Conservation (phyloP, 2,797 vertebrate species). For the Triplophysa yarkandensis region DNA sequence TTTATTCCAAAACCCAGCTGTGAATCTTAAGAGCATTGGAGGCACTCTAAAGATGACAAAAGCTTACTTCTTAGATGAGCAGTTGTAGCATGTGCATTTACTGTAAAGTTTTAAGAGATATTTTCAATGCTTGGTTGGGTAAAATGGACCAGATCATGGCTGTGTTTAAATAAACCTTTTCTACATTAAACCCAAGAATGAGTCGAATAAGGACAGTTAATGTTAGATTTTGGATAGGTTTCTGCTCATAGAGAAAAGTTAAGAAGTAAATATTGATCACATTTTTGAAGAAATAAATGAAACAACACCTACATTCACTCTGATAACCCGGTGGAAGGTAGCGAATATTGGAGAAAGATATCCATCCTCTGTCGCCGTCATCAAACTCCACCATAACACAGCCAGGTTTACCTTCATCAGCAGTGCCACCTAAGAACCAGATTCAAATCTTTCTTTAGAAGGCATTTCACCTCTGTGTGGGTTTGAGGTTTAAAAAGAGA, state of each 20-base stretch:
- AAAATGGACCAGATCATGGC: too few relatives aligned
- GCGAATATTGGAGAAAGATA: conserved; percentile 90
- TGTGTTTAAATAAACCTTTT: too few relatives aligned
- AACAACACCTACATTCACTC: conserved; percentile 85
- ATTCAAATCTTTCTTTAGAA: background rate
- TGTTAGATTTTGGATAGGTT: background rate
- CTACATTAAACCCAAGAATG: too few relatives aligned
- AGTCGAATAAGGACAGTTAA: too few relatives aligned
- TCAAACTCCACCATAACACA: conserved; percentile 94
- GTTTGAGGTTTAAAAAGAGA: background rate
- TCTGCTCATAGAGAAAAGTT: too few relatives aligned
- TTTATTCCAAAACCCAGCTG: background rate
- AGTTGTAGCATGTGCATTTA: too few relatives aligned
- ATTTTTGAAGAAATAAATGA: background rate
- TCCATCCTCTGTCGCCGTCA: conserved; percentile 92
- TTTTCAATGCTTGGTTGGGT: too few relatives aligned
- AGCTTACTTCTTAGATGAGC: too few relatives aligned
- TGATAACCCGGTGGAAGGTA: conserved; percentile 93
- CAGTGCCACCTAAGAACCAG: conserved; percentile 65
- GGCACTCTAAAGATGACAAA: too few relatives aligned
- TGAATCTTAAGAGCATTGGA: background rate
- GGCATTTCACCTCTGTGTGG: background rate
- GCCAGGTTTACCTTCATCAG: conserved; percentile 83
- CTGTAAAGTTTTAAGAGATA: too few relatives aligned
- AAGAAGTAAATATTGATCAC: too few relatives aligned